Percentiles rank a stretch among this genome's conserved stretches.
Evolutionary conservation across 2,113 vertebrate genomes (phyloP).

Genomic region (Psilopogon haemacephalus): DNA sequence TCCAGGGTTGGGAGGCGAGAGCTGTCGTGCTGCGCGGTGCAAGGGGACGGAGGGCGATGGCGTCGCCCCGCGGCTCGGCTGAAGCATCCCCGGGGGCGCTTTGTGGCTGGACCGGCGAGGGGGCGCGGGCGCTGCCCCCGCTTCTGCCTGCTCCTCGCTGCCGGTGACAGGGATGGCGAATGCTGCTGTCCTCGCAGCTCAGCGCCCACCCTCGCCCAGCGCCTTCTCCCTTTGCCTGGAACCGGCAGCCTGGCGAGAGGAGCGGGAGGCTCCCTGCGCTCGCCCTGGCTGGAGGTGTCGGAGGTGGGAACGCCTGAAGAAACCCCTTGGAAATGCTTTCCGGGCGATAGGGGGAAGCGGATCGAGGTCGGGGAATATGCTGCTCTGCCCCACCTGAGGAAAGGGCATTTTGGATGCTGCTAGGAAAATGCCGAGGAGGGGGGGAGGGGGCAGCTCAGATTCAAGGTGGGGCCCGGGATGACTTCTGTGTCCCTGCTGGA

Average conservation of each 20-base stretch:
- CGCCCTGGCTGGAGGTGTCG: background rate
- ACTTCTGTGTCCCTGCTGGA: background rate
- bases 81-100: background rate
- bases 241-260: background rate
- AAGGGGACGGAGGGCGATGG: background rate
- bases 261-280: background rate
- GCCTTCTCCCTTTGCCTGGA: background rate
- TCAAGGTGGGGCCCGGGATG: slow-evolving; percentile 27
- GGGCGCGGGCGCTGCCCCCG: slow-evolving; percentile 16
- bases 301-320: background rate
- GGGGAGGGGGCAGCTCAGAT: background rate
- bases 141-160: background rate
- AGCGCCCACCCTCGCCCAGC: background rate
- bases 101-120: slow-evolving; percentile 54
- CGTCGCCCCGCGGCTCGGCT: background rate
- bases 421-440: background rate
- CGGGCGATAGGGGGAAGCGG: background rate
- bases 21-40: background rate
- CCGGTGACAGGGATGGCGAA: background rate
- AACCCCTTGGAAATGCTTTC: background rate
- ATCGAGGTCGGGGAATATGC: background rate
- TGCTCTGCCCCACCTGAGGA: background rate
- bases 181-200: background rate
- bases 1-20: background rate
- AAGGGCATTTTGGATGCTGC: background rate